Base-by-base conservation (phyloP, 2,888 invertebrate genomes). In the Rhagonycha lutea region DNA sequence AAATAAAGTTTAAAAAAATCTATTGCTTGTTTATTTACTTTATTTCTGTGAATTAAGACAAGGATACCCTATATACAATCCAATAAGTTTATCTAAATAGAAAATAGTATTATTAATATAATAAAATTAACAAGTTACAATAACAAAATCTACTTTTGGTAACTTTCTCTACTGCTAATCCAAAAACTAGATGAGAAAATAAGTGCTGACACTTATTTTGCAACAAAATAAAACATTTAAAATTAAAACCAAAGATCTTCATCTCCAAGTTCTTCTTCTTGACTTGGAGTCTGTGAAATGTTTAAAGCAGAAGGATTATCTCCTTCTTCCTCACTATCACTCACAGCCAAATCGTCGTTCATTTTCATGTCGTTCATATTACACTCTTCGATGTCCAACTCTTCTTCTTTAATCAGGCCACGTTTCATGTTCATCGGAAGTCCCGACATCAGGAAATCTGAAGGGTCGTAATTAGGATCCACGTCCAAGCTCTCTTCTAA, bases 381-480 rank as follows among this genome's bases (percentile, higher is more conserved):
- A 4, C 87, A 85, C 77, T 86, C 72, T 32, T 81, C 77, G 72
- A 80, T 75, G n/a, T 65, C 23, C n/a, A 72, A 23, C 28, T 84
- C 83, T 5, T 84, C 83, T 70, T 82, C 81, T 68, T 79, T 80
- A 2, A 74, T 67, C 74, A 83, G 75, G 77, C 83, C 77, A 75
- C 81, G 79, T 28, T 85, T 79, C 29, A 65, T 65, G 10, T 82
- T 79, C 77, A 81, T 80, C 11, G 85, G 84, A 69, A 90, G 85
- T 29, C 89, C 89, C 14, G 91, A 90, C 86, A 94, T 89, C 69
- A 96, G 89, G 86, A 96, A 95, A 87, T 95, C 96, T 0, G 95
- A 94, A 0, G 96, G 95, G 88, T 96, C 96, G 86, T 96, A 96
- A 84, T 93, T 94, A 0, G 94, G 93, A 88, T 95, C 95, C 23